A percentile compares a stretch with the other conserved stretches of the same genome.
Conservation (phyloP, 2,888 invertebrate genomes). For the Spatulosminthurus flaviceps region DNA sequence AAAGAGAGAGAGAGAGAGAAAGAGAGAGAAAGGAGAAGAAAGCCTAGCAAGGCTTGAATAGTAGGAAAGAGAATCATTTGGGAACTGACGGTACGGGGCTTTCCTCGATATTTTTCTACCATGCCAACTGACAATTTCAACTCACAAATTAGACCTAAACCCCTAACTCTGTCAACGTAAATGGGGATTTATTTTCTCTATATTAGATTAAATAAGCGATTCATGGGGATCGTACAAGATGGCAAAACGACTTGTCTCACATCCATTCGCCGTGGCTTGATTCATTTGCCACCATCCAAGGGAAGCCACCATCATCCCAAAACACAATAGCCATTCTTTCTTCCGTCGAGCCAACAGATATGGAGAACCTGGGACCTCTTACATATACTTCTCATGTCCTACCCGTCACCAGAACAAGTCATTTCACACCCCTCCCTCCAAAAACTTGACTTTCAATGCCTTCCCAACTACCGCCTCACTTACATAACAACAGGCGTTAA, state of each 20-base stretch:
- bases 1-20: slow-evolving; percentile 28
- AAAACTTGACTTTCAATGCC: background rate
- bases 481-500: slow-evolving; percentile 6
- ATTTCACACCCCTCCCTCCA: background rate
- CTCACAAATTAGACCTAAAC: slow-evolving; percentile 60
- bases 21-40: too few species aligned
- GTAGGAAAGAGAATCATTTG: slow-evolving; percentile 23
- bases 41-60: background rate
- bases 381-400: slow-evolving; percentile 34
- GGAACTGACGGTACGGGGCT: slow-evolving; percentile 30
- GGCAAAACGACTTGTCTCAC: slow-evolving; percentile 49
- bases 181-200: slow-evolving; percentile 70
- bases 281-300: slow-evolving; percentile 47
- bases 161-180: slow-evolving; percentile 68
- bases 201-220: slow-evolving; percentile 68
- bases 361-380: slow-evolving; percentile 61
- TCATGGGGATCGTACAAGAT: slow-evolving; percentile 52
- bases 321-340: slow-evolving; percentile 53
- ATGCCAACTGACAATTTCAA: slow-evolving; percentile 62
- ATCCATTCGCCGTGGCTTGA: slow-evolving; percentile 45
- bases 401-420: slow-evolving; percentile 11
- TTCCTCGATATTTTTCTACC: slow-evolving; percentile 56
- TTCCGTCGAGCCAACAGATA: slow-evolving; percentile 52
- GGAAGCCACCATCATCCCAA: slow-evolving; percentile 47
- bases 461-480: background rate